Conservation (phyloP, 2,888 invertebrate genomes). For the Apantesis nais region DNA sequence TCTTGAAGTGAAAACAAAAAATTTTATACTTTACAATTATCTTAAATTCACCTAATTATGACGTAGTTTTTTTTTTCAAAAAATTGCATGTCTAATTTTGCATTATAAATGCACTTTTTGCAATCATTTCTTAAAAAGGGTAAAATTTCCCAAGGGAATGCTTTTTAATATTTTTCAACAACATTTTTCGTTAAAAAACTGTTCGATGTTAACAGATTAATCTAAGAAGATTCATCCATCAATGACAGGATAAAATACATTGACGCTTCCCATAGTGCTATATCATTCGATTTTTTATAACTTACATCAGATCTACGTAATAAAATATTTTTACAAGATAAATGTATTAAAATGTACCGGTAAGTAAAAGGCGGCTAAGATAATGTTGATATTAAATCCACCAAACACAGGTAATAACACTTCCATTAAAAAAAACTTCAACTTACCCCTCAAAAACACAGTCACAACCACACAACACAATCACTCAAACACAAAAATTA, state of each 20-base stretch:
- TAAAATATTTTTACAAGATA: background rate
- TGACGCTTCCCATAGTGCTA: slow-evolving; percentile 18
- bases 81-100: slow-evolving; percentile 1
- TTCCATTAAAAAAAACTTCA: background rate
- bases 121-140: background rate
- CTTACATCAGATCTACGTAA: background rate
- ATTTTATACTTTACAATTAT: background rate
- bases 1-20: background rate
- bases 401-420: background rate
- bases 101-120: background rate
- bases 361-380: slow-evolving; percentile 3
- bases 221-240: slow-evolving; percentile 18
- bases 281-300: slow-evolving; percentile 4
- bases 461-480: slow-evolving; percentile 44
- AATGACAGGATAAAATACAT: slow-evolving; percentile 19
- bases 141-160: background rate
- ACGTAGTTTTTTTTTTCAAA: slow-evolving; percentile 22
- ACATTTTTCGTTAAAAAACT: slow-evolving; percentile 7
- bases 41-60: background rate
- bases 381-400: slow-evolving; percentile 3
- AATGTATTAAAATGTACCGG: background rate
- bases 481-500: slow-evolving; percentile 41
- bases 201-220: slow-evolving; percentile 11
- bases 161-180: slow-evolving; percentile 8
- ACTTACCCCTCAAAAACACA: slow-evolving; percentile 41